Percentiles rank a stretch among this genome's conserved stretches.
Conservation (phyloP, 2,888 invertebrate species). For the Pachycephus smyrnensis region DNA sequence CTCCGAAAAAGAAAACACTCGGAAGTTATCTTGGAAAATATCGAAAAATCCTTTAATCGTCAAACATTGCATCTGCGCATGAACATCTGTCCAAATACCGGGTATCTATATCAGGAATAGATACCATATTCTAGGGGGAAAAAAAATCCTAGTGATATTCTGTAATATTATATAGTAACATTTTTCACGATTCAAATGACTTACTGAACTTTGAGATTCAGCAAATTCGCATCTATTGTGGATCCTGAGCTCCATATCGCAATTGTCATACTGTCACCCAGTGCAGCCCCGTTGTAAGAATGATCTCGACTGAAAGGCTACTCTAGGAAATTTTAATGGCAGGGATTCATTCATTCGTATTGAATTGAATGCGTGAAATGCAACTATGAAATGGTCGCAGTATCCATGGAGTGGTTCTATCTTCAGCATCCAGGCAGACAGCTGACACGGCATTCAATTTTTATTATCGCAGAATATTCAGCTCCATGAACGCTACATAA, state of each 20-base stretch:
- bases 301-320: not conserved
- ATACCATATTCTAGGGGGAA: not conserved
- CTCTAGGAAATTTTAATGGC: not conserved
- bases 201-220: not conserved
- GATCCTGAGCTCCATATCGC: not conserved
- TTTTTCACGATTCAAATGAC: not conserved
- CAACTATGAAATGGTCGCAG: conserved; percentile 29
- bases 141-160: not conserved
- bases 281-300: not conserved
- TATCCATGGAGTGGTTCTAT: conserved; percentile 28
- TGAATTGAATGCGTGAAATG: not conserved
- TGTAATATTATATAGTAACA: not conserved
- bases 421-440: conserved; percentile 28
- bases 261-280: not conserved
- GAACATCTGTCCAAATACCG: not conserved
- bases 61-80: not conserved
- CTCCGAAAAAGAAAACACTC: not conserved
- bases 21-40: not conserved
- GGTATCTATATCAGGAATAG: not conserved
- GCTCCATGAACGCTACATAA: conserved; percentile 45
- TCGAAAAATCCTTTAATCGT: conserved; percentile 2
- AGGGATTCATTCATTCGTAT: not conserved
- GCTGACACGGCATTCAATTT: conserved; percentile 45
- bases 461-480: conserved; percentile 48
- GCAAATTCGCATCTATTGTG: not conserved